Evolutionary conservation across 2,888 invertebrate species (phyloP).

Genomic region (Oxystoma pomonae): DNA sequence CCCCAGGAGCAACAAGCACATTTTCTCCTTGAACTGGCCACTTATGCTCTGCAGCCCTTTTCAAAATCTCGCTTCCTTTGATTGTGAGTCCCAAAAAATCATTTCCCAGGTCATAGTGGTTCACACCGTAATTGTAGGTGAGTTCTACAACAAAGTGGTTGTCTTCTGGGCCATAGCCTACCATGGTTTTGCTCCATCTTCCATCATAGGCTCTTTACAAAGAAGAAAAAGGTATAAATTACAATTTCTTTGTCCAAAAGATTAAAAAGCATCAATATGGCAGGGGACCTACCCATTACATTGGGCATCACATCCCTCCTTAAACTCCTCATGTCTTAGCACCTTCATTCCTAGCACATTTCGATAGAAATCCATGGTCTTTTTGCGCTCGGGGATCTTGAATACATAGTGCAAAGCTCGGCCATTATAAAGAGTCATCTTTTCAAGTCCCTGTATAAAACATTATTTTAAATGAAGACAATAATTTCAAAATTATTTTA

Average conservation of each 20-base stretch:
- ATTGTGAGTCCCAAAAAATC: conserved; percentile 87
- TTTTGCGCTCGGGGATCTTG: conserved; percentile 86
- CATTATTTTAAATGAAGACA: too few species aligned
- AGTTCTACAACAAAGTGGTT: conserved; percentile 93
- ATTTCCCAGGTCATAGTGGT: conserved; percentile 83
- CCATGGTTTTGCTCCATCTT: conserved; percentile 99
- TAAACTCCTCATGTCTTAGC: conserved; percentile 94
- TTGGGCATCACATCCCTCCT: conserved; percentile 92
- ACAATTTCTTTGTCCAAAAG: background rate
- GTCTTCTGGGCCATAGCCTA: conserved; percentile 95
- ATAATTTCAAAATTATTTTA: background rate
- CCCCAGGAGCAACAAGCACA: conserved; percentile 81
- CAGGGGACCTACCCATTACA: conserved; percentile 85
- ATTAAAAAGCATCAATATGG: background rate
- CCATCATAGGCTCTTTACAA: conserved; percentile 98
- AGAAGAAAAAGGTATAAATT: conserved; percentile 6
- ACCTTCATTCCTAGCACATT: conserved; percentile 95
- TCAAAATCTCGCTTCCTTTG: conserved; percentile 69
- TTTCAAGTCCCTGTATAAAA: background rate
- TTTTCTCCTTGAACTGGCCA: conserved; percentile 69
- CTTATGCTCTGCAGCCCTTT: conserved; percentile 64
- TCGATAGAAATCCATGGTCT: conserved; percentile 83
- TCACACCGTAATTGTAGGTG: conserved; percentile 95
- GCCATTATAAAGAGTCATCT: conserved; percentile 47
- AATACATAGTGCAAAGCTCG: conserved; percentile 95